A percentile compares a stretch with the other conserved stretches of the same genome.
phyloP scores from a whole-genome alignment of 2,888 invertebrate genomes.

The Phortica okadai region DNA sequence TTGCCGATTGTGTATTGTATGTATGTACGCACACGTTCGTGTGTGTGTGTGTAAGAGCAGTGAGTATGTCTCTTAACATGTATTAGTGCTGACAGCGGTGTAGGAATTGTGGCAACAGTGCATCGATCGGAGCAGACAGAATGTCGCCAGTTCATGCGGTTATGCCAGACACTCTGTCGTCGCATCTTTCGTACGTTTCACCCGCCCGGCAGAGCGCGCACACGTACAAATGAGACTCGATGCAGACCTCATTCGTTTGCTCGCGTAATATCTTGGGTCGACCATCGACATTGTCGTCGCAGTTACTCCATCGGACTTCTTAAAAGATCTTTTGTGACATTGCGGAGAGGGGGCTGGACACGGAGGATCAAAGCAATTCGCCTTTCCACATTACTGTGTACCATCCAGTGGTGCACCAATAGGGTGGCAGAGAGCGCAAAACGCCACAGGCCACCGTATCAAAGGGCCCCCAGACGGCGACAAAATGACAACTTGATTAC shows the following conservation, averaged over 20 bases:
- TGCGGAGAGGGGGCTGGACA: no score
- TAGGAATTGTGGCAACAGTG: conserved; percentile 81
- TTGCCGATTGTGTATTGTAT: not conserved
- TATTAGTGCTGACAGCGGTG: not conserved
- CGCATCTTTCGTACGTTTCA: conserved; percentile 56
- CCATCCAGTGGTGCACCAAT: no score
- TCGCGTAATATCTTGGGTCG: conserved; percentile 12
- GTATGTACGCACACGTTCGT: not conserved
- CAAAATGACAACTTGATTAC: no score
- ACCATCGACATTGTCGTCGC: not conserved
- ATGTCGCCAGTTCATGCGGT: conserved; percentile 92
- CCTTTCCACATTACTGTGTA: no score
- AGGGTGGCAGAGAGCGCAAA: no score
- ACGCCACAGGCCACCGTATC: no score
- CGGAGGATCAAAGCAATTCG: no score
- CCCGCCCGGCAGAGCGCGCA: conserved; percentile 21
- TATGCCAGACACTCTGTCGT: conserved; percentile 83
- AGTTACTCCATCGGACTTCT: not conserved
- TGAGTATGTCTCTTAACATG: not conserved
- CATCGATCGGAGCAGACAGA: conserved; percentile 91
- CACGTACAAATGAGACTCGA: conserved; percentile 34
- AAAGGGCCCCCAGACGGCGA: no score
- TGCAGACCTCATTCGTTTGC: not conserved
- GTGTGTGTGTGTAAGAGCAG: not conserved
- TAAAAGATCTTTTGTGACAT: no score